Evolutionary conservation across 2,888 invertebrate species (phyloP).

Genomic region (Scaptomyza caliginosa): DNA sequence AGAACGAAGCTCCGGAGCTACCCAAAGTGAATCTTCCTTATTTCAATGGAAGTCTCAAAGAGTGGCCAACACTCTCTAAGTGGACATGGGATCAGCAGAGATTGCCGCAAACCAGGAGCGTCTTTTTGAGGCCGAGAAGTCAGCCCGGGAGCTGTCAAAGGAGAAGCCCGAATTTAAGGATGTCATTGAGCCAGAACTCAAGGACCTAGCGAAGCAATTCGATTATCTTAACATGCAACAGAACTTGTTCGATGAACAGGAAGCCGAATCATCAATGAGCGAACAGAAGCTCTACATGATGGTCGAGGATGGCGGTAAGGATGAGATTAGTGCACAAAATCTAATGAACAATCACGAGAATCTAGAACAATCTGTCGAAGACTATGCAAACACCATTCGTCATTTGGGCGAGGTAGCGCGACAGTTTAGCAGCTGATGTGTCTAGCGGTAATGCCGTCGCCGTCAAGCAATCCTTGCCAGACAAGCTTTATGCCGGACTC

Average conservation of each 20-base stretch:
- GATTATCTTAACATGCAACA: no score
- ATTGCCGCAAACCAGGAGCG: conserved; percentile 98
- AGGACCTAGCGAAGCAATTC: no score
- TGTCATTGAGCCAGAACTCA: no score
- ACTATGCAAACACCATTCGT: conserved; percentile 98
- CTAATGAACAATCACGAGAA: conserved; percentile 99
- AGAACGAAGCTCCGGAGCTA: no score
- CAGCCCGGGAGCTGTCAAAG: no score
- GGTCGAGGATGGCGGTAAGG: conserved; percentile 99
- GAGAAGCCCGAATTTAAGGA: no score
- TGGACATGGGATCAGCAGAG: conserved; percentile 99
- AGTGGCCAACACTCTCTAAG: no score
- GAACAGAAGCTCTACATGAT: conserved; percentile 99
- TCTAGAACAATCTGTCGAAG: conserved; percentile 97
- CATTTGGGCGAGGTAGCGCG: conserved; percentile 98
- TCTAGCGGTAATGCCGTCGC: conserved; percentile 97
- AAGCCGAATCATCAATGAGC: conserved; percentile 98
- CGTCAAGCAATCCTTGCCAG: conserved; percentile 97
- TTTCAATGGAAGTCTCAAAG: no score
- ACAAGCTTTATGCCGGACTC: conserved; percentile 98
- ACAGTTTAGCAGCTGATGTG: conserved; percentile 92
- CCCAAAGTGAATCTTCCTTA: no score
- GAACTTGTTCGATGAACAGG: no score
- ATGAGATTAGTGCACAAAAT: conserved; percentile 99
- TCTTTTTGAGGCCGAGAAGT: conserved; percentile 92